phyloP scores from a whole-genome alignment of 1,140 invertebrate species.

The Eumeta japonica region DNA sequence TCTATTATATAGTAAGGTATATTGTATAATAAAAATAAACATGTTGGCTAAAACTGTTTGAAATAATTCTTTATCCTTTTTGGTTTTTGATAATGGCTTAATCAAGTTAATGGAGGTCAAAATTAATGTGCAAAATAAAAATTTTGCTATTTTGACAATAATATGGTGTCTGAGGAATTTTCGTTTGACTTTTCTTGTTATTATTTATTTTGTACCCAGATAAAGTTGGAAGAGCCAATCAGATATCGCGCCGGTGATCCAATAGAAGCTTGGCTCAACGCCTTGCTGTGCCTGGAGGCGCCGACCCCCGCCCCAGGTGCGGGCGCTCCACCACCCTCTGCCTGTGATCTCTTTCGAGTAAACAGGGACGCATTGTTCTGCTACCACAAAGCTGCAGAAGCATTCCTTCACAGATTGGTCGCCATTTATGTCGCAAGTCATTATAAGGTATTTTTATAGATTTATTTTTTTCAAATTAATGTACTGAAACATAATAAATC shows the following conservation, averaged over 20 bases:
- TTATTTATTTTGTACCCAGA: constrained; percentile 34
- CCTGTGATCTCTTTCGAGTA: constrained; percentile 89
- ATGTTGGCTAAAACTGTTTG: no score
- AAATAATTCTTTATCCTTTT: no score
- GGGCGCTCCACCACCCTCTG: constrained; percentile 82
- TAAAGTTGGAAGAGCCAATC: constrained; percentile 91
- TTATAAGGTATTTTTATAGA: constrained; percentile 84
- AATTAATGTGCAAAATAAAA: no score
- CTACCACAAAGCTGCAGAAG: constrained; percentile 93
- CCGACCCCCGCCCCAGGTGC: constrained; percentile 64
- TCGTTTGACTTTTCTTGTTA: neutral
- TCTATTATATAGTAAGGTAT: no score
- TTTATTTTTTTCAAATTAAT: neutral
- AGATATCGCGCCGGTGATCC: constrained; percentile 86
- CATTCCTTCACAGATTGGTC: constrained; percentile 90
- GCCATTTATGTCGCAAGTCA: constrained; percentile 95
- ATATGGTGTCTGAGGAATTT: no score
- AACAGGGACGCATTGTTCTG: constrained; percentile 96
- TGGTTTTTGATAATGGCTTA: no score
- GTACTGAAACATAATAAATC: neutral
- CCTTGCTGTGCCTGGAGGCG: constrained; percentile 89
- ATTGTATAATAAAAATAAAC: no score
- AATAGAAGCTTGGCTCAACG: constrained; percentile 90
- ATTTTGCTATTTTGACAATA: no score
- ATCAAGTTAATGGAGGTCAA: no score